These are phyloP conservation scores for Hydrozoanthus gracilis DNA, from an alignment of 92 coral and sea anemone genomes.

Conservation along the genomic window DNA sequence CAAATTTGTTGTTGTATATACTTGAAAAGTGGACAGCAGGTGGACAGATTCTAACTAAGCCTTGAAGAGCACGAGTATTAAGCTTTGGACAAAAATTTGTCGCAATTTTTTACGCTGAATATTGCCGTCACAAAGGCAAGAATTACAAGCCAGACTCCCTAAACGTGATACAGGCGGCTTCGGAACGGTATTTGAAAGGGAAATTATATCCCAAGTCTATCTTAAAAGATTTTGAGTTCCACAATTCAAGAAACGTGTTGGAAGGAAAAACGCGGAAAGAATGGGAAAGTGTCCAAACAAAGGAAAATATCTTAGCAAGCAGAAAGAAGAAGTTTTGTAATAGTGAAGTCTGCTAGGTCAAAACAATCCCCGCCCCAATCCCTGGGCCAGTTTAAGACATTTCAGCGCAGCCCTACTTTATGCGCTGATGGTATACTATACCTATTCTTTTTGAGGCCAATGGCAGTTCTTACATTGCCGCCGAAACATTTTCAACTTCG, in stretches of 20 bases:
- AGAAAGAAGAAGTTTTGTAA: constrained; percentile 58
- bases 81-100: constrained; percentile 8
- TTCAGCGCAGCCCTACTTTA: too few species aligned
- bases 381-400: too few species aligned
- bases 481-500: too few species aligned
- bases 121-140: not conserved
- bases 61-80: constrained; percentile 1
- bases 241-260: constrained; percentile 60
- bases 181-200: constrained; percentile 35
- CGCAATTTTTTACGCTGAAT: constrained; percentile 34
- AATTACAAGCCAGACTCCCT: constrained; percentile 54
- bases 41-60: not conserved
- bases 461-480: too few species aligned
- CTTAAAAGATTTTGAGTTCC: constrained; percentile 56
- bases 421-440: too few species aligned
- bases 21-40: too few species aligned
- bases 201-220: constrained; percentile 53
- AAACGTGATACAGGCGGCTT: constrained; percentile 51
- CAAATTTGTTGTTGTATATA: too few species aligned
- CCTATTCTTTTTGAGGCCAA: too few species aligned
- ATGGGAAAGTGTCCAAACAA: constrained; percentile 59
- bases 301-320: constrained; percentile 40
- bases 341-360: constrained; percentile 42
- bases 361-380: not conserved
- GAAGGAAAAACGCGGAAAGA: constrained; percentile 59